Evolutionary conservation across 2,888 invertebrate species (phyloP).

Genomic region (Chamaedrilus cognettii): DNA sequence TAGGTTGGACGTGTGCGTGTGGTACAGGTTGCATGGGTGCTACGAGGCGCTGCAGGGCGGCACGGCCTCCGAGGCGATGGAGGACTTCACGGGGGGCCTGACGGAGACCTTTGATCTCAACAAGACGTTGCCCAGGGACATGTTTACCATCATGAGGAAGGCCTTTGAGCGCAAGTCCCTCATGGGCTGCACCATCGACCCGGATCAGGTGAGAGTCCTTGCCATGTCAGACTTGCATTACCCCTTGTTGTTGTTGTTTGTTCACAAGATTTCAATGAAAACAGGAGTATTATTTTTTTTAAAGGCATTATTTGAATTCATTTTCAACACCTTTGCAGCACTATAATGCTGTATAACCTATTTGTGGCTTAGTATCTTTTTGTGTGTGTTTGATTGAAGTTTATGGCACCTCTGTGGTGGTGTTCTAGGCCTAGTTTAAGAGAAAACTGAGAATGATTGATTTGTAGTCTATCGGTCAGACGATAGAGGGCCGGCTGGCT

Average conservation of each 20-base stretch:
- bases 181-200: conserved; percentile 93
- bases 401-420: too few species aligned
- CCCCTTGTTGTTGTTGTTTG: too few species aligned
- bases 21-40: conserved; percentile 82
- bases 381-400: too few species aligned
- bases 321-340: too few species aligned
- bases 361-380: too few species aligned
- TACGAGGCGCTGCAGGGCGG: conserved; percentile 98
- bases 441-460: too few species aligned
- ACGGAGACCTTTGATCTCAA: conserved; percentile 53
- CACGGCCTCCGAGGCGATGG: conserved; percentile 98
- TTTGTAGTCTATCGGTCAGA: background rate
- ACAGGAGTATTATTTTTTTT: too few species aligned
- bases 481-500: conserved; percentile 72
- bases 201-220: conserved; percentile 1
- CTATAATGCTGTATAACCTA: too few species aligned
- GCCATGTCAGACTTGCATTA: too few species aligned
- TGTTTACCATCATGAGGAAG: conserved; percentile 68
- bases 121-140: conserved; percentile 41
- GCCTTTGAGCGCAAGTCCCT: conserved; percentile 88
- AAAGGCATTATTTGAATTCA: too few species aligned
- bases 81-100: conserved; percentile 82
- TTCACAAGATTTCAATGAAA: too few species aligned
- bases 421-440: too few species aligned
- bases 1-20: background rate